Base-by-base conservation (phyloP, 2,113 vertebrate genomes). In the Atractosteus spatula region DNA sequence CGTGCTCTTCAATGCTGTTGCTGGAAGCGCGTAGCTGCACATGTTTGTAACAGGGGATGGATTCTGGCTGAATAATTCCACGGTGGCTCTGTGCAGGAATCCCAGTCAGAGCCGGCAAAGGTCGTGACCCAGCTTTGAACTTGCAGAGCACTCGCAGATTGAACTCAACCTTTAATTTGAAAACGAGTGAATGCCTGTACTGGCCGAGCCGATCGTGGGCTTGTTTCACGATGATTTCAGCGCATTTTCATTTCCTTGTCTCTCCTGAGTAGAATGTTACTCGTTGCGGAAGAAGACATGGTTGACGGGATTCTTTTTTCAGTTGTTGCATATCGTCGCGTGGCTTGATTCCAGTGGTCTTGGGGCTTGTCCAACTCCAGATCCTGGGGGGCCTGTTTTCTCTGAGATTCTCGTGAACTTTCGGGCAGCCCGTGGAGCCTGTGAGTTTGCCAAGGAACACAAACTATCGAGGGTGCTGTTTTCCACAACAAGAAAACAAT, bases 341-440 rank as follows among this genome's bases (percentile, higher is more conserved):
- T 65, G 55, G 62, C 71, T 41, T 4, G 63, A n/a, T 42, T 41
- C 65, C 55, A 42, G 7, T 57, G 41, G 5, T 3, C 5, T 8
- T 43, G 41, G 51, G 43, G 29, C 8, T 62, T 16, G 61, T 55
- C 62, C 62, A 65, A 41, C 62, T 10, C 5, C 44, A 17, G n/a
- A 29, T 44, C 61, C 47, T 17, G 43, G 11, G n/a, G 64, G 65
- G 13, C 17, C 42, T 43, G 56, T 73, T 68, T 68, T 68, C 42
- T 56, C 71, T 41, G 63, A n/a, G 64, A 17, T 41, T 47, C 10
- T 55, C 17, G 51, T 62, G 56, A 68, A 62, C 66, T 51, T 74
- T 68, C 16, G 44, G 13, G 11, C 57, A 44, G 43, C 43, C 56
- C 65, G 41, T 29, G 44, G 72, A 57, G 45, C 51, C 42, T 8